Percentiles rank a stretch among this genome's conserved stretches.
Conservation (phyloP, 2,888 invertebrate species). For the Gymnosoma rotundatum region DNA sequence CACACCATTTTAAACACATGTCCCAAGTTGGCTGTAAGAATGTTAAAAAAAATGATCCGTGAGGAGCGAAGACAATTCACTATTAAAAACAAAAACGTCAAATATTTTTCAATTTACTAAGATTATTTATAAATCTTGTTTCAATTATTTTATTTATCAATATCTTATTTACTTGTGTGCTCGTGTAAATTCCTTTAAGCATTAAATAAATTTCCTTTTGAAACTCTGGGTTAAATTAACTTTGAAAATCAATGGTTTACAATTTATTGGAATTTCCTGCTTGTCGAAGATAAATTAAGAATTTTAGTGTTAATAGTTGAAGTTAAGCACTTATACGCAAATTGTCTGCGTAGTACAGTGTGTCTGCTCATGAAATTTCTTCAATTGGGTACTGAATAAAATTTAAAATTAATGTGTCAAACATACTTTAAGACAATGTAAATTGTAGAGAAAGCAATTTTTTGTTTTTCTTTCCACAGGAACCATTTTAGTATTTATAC, state of each 20-base stretch:
- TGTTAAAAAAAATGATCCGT: too few relatives aligned
- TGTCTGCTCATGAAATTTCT: too few relatives aligned
- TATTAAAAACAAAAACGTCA: constrained; percentile 1
- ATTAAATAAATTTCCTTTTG: constrained; percentile 43
- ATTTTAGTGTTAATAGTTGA: not conserved
- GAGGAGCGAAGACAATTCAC: too few relatives aligned
- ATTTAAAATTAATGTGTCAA: too few relatives aligned
- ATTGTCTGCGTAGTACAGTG: constrained; percentile 14
- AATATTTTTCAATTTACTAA: constrained; percentile 42
- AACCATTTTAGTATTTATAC: too few relatives aligned
- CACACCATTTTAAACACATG: not conserved
- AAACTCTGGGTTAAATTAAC: constrained; percentile 44
- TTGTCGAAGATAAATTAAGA: not conserved
- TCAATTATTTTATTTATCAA: not conserved
- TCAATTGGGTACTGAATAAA: too few relatives aligned
- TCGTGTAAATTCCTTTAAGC: not conserved
- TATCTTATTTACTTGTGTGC: constrained; percentile 1
- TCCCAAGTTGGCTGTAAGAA: not conserved
- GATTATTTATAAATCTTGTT: constrained; percentile 56
- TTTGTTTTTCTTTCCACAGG: too few relatives aligned
- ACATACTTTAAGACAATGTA: too few relatives aligned
- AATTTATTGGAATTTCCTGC: constrained; percentile 54
- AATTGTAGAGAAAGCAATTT: too few relatives aligned
- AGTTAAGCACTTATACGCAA: not conserved
- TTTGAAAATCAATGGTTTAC: constrained; percentile 33